A percentile compares a stretch with the other conserved stretches of the same genome.
Evolutionary conservation across 2,797 vertebrate genomes (phyloP).

Genomic region (Eupleurogrammus muticus): DNA sequence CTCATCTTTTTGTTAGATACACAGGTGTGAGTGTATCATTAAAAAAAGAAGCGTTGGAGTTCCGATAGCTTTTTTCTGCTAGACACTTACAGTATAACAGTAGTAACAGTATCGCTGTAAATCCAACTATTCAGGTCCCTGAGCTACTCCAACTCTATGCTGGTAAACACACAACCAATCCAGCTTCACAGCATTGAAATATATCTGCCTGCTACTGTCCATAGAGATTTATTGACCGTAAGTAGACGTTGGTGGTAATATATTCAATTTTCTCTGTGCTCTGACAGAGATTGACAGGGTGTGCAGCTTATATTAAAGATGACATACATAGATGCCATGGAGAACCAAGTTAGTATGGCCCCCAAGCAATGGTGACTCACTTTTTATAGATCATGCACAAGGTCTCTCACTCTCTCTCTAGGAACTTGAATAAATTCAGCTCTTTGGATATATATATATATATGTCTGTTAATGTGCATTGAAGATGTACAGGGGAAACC

Average conservation of each 20-base stretch:
- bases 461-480: too few relatives aligned
- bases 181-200: conserved; percentile 9
- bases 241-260: conserved; percentile 13
- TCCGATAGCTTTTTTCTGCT: neutral
- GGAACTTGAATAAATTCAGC: too few relatives aligned
- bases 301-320: conserved; percentile 49
- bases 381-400: conserved; percentile 57
- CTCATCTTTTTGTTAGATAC: too few relatives aligned
- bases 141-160: conserved; percentile 21
- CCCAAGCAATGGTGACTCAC: conserved; percentile 52
- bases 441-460: too few relatives aligned
- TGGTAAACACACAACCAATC: conserved; percentile 14
- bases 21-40: too few relatives aligned
- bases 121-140: conserved; percentile 25
- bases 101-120: conserved; percentile 18
- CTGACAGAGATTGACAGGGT: conserved; percentile 20
- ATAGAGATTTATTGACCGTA: conserved; percentile 21
- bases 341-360: conserved; percentile 31
- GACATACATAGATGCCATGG: conserved; percentile 43
- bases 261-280: conserved; percentile 28
- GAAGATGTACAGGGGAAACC: too few relatives aligned
- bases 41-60: too few relatives aligned
- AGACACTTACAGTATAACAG: conserved; percentile 16
- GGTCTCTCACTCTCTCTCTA: conserved; percentile 20
- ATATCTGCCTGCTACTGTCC: conserved; percentile 6